Evolutionary conservation across 92 coral and sea anemone genomes (phyloP).

Genomic region (Zoanthus sociatus): DNA sequence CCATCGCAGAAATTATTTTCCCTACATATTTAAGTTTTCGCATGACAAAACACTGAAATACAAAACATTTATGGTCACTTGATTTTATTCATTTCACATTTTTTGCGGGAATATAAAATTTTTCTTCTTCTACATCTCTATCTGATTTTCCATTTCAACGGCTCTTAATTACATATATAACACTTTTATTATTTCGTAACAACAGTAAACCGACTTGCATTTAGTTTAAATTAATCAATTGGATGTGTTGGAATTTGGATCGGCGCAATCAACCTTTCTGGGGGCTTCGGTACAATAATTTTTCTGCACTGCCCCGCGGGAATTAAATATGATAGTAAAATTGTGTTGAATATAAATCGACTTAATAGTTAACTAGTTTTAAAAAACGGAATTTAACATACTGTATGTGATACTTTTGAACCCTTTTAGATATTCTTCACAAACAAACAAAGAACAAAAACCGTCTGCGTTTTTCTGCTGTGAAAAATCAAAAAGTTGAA

Average conservation of each 20-base stretch:
- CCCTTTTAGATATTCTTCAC: background rate
- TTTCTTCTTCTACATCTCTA: no score
- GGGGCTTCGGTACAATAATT: background rate
- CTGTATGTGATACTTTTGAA: background rate
- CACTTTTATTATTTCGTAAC: background rate
- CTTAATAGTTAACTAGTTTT: background rate
- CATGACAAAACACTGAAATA: no score
- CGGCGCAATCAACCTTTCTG: background rate
- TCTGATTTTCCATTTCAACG: no score
- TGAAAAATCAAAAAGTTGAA: background rate
- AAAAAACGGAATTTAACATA: no score
- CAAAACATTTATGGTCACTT: no score
- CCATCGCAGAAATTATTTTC: no score
- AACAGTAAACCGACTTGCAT: background rate
- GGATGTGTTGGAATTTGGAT: background rate
- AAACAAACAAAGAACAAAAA: background rate
- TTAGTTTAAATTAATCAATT: background rate
- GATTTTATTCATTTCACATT: no score
- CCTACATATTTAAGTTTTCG: no score
- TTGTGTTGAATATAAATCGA: background rate
- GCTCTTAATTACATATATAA: no score
- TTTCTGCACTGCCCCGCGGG: background rate
- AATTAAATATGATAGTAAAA: background rate
- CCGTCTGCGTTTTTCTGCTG: background rate
- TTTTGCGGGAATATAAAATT: no score